Evolutionary conservation across 2,113 vertebrate species (phyloP).

Genomic region (Clarias batrachus): DNA sequence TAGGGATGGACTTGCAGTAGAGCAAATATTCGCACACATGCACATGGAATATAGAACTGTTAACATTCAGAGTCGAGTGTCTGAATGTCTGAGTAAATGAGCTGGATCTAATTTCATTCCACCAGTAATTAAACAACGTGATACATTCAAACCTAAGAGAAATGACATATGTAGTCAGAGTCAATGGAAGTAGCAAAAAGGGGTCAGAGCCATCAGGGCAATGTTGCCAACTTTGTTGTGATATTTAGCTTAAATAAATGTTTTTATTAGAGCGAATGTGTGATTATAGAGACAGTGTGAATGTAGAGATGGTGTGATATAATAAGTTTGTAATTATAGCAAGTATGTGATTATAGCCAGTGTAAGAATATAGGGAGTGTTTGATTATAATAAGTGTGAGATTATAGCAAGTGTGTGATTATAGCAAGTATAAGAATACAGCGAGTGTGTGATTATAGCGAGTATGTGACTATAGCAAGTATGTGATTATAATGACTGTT

Average conservation of each 20-base stretch:
- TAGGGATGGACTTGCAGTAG: background rate
- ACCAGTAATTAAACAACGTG: background rate
- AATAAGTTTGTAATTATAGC: too few relatives aligned
- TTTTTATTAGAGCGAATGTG: too few relatives aligned
- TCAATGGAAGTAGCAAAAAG: background rate
- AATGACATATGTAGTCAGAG: background rate
- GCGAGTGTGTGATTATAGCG: too few relatives aligned
- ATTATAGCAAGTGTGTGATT: too few relatives aligned
- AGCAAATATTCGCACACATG: background rate
- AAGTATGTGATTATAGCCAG: too few relatives aligned
- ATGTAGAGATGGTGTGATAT: rapidly evolving
- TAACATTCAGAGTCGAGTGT: background rate
- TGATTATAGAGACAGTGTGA: too few relatives aligned
- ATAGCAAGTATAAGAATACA: too few relatives aligned
- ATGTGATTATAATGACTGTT: too few relatives aligned
- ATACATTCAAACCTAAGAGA: background rate
- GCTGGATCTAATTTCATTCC: background rate
- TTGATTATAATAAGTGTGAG: too few relatives aligned
- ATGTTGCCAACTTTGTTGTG: background rate
- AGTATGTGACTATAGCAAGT: too few relatives aligned
- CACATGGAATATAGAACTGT: background rate
- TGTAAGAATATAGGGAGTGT: too few relatives aligned
- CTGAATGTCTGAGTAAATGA: background rate
- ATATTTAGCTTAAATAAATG: too few relatives aligned
- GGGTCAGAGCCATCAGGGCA: background rate